Evolutionary conservation across 1,140 invertebrate species (phyloP).

Genomic region (Macrotrachela quadricornifera): DNA sequence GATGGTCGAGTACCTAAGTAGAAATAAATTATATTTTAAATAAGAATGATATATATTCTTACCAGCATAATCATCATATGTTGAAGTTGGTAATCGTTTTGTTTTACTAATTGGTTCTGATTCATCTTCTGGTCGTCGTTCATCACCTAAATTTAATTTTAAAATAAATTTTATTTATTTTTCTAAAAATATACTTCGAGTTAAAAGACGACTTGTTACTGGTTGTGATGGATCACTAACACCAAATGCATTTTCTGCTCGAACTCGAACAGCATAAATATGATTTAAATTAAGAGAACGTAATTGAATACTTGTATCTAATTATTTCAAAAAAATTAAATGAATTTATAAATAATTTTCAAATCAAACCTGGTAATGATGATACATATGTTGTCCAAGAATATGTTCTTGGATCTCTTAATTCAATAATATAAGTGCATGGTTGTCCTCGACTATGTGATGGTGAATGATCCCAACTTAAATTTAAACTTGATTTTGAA

Average conservation of each 20-base stretch:
- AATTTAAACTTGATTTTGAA: not conserved
- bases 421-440: conserved; percentile 4
- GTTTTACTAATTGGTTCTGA: no score
- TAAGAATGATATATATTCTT: not conserved
- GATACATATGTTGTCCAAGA: conserved; percentile 3
- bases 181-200: not conserved
- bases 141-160: not conserved
- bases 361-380: not conserved
- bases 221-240: not conserved
- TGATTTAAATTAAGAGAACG: not conserved
- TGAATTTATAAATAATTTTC: not conserved
- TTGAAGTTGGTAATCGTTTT: no score
- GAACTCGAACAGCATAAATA: conserved; percentile 1
- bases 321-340: not conserved
- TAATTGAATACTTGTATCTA: not conserved
- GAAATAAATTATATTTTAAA: not conserved
- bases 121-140: not conserved
- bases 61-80: not conserved
- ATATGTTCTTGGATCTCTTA: not conserved
- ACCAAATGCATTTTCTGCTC: conserved; percentile 5
- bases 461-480: not conserved
- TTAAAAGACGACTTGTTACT: not conserved
- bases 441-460: not conserved
- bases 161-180: not conserved
- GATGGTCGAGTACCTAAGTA: conserved; percentile 18